Base-by-base conservation (phyloP, 2,113 vertebrate species). In the Neoarius graeffei region DNA sequence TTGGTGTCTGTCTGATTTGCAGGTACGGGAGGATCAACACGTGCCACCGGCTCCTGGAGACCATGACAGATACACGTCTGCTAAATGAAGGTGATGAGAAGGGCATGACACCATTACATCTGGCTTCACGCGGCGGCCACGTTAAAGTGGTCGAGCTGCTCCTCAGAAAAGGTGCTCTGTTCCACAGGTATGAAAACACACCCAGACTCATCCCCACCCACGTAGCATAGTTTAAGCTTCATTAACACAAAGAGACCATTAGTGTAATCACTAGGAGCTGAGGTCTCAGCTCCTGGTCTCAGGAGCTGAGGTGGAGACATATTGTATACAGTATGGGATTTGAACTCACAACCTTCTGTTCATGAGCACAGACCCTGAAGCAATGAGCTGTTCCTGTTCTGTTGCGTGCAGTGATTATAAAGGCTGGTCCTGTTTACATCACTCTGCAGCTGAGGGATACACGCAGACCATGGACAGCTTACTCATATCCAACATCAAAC, bases 21-120 rank as follows among this genome's bases (percentile, higher is more conserved):
- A 97, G 97, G 90, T 97, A 95, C 42, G 97, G 97, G 0, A 95
- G 96, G 83, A 96, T 96, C 89, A 97, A 97, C 59, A 97, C 97
- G 0, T 97, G 97, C 69, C 94, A 96, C 1, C 94, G 96, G 14
- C 95, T 97, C 42, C 92, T 97, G 74, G 94, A 95, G 88, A 95
- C 93, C 60, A 93, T 96, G 89, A 94, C 91, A 3, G 96, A 97
- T 84, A 96, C 95, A 0, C 95, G 95, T 10, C 95, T 97, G 86
- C 88, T 97, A 91, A 97, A 97, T 87, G 97, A 97, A 92, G 97
- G 96, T 2, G 97, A 97, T 86, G 96, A 95, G 76, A 95, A 95
- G 7, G 97, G 97, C 50, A 95, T 97, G 96, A 97, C 96, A 9
- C 97, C 97, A 9, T 94, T 97, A 10, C 97, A 97, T 79, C 82